Conservation (phyloP, 2,888 invertebrate species). For the Lasioglossum zephyrum region DNA sequence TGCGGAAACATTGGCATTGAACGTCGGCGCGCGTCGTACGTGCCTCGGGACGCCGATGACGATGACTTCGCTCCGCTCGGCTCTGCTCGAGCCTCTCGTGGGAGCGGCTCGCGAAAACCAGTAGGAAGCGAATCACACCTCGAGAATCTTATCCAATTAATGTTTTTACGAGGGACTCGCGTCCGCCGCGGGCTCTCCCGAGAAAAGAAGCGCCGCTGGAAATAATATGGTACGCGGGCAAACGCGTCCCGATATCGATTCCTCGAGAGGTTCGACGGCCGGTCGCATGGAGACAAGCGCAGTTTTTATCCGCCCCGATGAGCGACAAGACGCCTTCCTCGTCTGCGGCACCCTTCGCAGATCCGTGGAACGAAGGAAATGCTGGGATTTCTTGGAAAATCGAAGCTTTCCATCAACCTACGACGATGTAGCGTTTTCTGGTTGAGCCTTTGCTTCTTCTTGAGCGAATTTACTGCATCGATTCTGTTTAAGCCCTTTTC, state of each 20-base stretch:
- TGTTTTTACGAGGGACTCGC: conserved; percentile 57
- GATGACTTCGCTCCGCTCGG: conserved; percentile 14
- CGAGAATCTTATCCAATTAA: conserved; percentile 70
- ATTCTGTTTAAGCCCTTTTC: neutral
- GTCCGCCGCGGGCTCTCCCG: neutral
- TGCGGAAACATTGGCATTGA: conserved; percentile 75
- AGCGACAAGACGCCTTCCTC: conserved; percentile 20
- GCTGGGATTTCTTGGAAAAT: neutral
- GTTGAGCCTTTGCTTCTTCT: neutral
- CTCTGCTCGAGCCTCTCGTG: conserved; percentile 41
- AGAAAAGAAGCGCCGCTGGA: conserved; percentile 27
- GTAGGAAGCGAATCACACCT: conserved; percentile 65
- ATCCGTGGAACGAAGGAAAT: neutral
- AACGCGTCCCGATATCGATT: conserved; percentile 31
- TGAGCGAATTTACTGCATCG: neutral
- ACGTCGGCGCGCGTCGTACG: conserved; percentile 56
- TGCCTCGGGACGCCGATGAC: conserved; percentile 66
- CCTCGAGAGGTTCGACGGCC: conserved; percentile 28
- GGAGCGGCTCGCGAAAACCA: conserved; percentile 59
- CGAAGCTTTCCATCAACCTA: neutral
- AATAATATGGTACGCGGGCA: conserved; percentile 28
- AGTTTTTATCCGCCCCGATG: conserved; percentile 25
- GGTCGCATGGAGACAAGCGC: neutral
- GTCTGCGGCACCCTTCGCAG: neutral
- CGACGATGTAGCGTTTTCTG: neutral